These are phyloP conservation scores for Sabatieria punctata DNA, from an alignment of 2,888 invertebrate species.

Conservation along the genomic window DNA sequence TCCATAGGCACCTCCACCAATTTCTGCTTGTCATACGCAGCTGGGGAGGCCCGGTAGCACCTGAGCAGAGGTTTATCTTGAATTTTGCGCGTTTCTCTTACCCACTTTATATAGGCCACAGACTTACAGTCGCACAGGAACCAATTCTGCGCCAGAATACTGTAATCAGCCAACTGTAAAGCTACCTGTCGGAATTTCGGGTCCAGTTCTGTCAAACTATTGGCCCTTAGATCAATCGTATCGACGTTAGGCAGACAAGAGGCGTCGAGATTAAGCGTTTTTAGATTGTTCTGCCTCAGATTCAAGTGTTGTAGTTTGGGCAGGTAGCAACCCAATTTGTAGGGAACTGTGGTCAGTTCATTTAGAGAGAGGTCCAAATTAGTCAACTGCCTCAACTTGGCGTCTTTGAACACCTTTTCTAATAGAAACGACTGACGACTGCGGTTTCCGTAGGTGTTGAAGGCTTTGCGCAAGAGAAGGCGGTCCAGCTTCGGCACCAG, in stretches of 20 bases:
- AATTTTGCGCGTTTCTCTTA: slow-evolving; percentile 1
- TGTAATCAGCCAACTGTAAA: neutral
- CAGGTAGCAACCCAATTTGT: slow-evolving; percentile 24
- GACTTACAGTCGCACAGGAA: slow-evolving; percentile 10
- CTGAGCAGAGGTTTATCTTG: neutral
- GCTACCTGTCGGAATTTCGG: slow-evolving; percentile 4
- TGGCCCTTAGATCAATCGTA: slow-evolving; percentile 18
- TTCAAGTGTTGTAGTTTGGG: slow-evolving; percentile 20
- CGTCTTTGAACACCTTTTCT: slow-evolving; percentile 23
- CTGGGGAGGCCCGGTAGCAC: neutral
- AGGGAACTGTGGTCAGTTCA: slow-evolving; percentile 22
- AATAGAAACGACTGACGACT: too few species aligned
- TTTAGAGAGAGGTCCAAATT: slow-evolving; percentile 26
- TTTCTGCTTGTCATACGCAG: neutral
- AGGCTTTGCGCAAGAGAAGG: slow-evolving; percentile 25
- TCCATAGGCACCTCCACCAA: neutral
- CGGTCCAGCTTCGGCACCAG: slow-evolving; percentile 22
- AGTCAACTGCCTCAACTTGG: slow-evolving; percentile 21
- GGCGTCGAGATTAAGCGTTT: slow-evolving; percentile 20
- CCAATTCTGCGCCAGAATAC: slow-evolving; percentile 4
- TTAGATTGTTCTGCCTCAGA: slow-evolving; percentile 24
- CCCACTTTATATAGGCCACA: slow-evolving; percentile 8
- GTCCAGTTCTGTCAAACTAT: slow-evolving; percentile 6
- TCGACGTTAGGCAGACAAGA: slow-evolving; percentile 19
- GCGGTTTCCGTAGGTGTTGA: slow-evolving; percentile 19